Evolutionary conservation across 2,797 vertebrate species (phyloP).

Genomic region (Hozukius guyotensis): DNA sequence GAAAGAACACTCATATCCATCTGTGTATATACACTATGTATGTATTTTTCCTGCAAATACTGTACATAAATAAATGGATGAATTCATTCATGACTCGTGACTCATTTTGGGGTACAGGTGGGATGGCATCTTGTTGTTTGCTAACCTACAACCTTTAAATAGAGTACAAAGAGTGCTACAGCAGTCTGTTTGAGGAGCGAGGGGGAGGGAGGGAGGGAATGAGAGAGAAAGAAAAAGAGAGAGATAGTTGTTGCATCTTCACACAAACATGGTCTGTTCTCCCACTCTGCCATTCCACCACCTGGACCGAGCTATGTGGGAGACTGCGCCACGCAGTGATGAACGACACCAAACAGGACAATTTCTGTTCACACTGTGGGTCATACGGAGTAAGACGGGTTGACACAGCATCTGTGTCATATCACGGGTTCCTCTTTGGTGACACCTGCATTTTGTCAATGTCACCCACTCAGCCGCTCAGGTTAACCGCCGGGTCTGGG

Average conservation of each 20-base stretch:
- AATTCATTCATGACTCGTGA: constrained; percentile 69
- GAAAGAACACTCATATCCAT: neutral
- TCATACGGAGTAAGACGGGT: constrained; percentile 63
- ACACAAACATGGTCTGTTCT: constrained; percentile 84
- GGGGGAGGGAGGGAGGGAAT: constrained; percentile 18
- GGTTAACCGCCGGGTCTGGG: constrained; percentile 76
- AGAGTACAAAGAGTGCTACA: constrained; percentile 73
- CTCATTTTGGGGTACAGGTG: constrained; percentile 74
- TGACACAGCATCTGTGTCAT: constrained; percentile 77
- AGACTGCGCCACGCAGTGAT: constrained; percentile 72
- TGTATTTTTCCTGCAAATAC: constrained; percentile 19
- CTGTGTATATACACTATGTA: neutral
- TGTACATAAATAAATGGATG: constrained; percentile 43
- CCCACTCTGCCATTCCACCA: constrained; percentile 83
- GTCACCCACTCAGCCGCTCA: constrained; percentile 69
- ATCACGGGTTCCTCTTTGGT: constrained; percentile 70
- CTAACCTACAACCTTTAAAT: constrained; percentile 81
- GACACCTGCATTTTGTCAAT: constrained; percentile 81
- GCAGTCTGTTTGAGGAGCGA: constrained; percentile 66
- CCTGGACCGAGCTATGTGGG: constrained; percentile 80
- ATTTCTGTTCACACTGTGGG: constrained; percentile 76
- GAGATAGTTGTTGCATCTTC: constrained; percentile 82
- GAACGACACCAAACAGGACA: constrained; percentile 74
- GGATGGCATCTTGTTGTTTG: constrained; percentile 72
- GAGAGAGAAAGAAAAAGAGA: constrained; percentile 63